A percentile compares a stretch with the other conserved stretches of the same genome.
Evolutionary conservation across 2,888 invertebrate genomes (phyloP).

Genomic region (Lobophora halterata): DNA sequence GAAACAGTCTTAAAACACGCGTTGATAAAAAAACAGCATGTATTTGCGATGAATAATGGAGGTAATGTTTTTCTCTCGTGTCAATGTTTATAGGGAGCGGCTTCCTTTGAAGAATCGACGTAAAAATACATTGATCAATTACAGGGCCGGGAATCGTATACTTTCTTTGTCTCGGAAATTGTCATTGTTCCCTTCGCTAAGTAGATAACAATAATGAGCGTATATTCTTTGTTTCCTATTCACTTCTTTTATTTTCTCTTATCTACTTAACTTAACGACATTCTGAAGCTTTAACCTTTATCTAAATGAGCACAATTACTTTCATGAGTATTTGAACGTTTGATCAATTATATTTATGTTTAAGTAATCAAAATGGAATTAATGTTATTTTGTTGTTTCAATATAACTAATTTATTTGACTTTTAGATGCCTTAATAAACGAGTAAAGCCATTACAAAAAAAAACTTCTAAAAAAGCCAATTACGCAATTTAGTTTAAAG

Average conservation of each 20-base stretch:
- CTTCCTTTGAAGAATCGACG: background rate
- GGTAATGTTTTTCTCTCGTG: too few relatives aligned
- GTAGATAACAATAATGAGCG: constrained; percentile 21
- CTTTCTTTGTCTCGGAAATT: constrained; percentile 1
- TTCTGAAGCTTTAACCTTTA: constrained; percentile 4
- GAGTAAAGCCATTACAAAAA: too few relatives aligned
- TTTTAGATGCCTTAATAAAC: too few relatives aligned
- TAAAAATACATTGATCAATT: background rate
- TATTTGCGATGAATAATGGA: too few relatives aligned
- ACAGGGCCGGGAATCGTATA: background rate
- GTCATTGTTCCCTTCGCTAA: constrained; percentile 7
- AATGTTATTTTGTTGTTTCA: too few relatives aligned
- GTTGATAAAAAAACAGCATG: too few relatives aligned
- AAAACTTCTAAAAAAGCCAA: too few relatives aligned
- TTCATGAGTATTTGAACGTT: constrained; percentile 4
- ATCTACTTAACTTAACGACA: constrained; percentile 22
- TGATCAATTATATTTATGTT: constrained; percentile 2
- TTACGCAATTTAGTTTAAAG: too few relatives aligned
- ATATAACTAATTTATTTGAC: too few relatives aligned
- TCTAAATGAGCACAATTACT: constrained; percentile 11
- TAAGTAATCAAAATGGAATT: too few relatives aligned
- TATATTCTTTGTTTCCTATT: constrained; percentile 20
- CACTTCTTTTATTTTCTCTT: constrained; percentile 19
- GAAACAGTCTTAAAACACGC: too few relatives aligned
- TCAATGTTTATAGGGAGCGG: background rate